Evolutionary conservation across 2,113 vertebrate species (phyloP).

Genomic region (Gymnarchus niloticus): DNA sequence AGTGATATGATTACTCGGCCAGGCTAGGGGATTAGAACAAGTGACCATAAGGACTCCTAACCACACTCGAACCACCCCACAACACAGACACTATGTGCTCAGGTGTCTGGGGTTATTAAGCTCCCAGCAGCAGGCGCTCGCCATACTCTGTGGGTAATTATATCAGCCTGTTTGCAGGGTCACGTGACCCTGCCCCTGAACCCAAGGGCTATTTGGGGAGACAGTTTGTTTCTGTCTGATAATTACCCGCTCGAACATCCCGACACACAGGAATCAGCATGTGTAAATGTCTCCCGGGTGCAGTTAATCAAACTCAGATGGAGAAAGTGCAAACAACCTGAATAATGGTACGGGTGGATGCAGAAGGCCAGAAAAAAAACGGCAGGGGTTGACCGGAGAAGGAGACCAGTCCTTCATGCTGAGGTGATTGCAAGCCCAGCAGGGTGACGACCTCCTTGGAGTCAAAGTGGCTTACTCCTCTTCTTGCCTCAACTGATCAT

Average conservation of each 20-base stretch:
- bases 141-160: conserved; percentile 21
- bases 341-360: not conserved
- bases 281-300: not conserved
- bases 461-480: not conserved
- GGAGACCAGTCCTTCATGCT: too few species aligned
- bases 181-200: not conserved
- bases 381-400: too few species aligned
- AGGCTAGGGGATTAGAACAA: too few species aligned
- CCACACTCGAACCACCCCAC: too few species aligned
- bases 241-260: not conserved
- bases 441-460: not conserved
- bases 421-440: too few species aligned
- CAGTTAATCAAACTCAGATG: not conserved
- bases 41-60: too few species aligned
- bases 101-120: not conserved
- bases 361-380: too few species aligned
- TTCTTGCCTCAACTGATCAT: not conserved
- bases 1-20: too few species aligned
- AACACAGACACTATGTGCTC: not conserved
- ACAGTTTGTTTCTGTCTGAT: not conserved
- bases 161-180: conserved; percentile 1
- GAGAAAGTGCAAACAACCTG: not conserved
- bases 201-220: conserved; percentile 1
- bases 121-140: not conserved
- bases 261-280: not conserved